Percentiles rank a stretch among this genome's conserved stretches.
Conservation (phyloP, 2,797 vertebrate genomes). For the Cirrhinus mrigala region DNA sequence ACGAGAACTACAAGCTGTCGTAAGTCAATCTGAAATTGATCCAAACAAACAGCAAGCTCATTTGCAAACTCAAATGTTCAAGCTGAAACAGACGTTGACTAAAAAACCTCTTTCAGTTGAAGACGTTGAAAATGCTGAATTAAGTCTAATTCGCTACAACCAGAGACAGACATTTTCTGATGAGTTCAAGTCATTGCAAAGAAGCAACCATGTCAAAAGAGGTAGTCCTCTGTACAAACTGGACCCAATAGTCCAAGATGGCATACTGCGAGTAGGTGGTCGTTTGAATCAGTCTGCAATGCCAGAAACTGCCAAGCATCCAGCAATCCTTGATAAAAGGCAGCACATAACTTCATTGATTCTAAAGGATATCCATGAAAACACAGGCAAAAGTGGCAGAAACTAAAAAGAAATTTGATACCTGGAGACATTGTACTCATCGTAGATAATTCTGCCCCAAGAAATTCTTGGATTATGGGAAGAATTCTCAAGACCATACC, state of each 20-base stretch:
- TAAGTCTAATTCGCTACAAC: not conserved
- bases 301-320: not conserved
- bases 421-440: constrained; percentile 19
- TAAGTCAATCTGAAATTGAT: too few species aligned
- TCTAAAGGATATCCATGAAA: not conserved
- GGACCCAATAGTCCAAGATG: too few species aligned
- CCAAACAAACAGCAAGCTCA: too few species aligned
- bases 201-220: not conserved
- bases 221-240: not conserved
- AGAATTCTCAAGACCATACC: constrained; percentile 4
- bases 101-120: not conserved
- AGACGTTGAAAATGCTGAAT: not conserved
- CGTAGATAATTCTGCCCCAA: constrained; percentile 14
- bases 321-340: not conserved
- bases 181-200: not conserved
- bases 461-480: constrained; percentile 13
- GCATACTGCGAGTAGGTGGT: constrained; percentile 34
- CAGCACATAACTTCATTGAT: too few species aligned
- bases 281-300: constrained; percentile 1
- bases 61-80: not conserved
- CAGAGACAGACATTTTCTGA: not conserved
- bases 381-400: not conserved
- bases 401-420: not conserved
- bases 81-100: not conserved
- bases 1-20: too few species aligned